Conservation (phyloP, 2,797 vertebrate species). For the Crenichthys baileyi region DNA sequence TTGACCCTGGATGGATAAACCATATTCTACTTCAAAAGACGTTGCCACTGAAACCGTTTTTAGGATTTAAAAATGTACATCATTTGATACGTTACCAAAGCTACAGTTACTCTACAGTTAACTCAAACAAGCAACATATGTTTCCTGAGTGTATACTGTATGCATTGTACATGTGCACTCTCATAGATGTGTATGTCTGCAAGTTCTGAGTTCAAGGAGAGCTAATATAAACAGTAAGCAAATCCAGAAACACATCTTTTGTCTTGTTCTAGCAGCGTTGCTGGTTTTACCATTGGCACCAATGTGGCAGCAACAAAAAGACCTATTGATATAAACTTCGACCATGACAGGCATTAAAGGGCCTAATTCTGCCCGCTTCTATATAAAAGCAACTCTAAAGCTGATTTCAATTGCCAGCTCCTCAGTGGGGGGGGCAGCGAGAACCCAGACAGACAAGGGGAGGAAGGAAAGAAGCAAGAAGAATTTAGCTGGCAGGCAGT, state of each 20-base stretch:
- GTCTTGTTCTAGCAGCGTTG: slow-evolving; percentile 61
- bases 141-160: slow-evolving; percentile 7
- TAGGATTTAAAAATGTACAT: slow-evolving; percentile 66
- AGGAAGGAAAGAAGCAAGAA: slow-evolving; percentile 72
- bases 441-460: slow-evolving; percentile 68
- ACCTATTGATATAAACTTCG: slow-evolving; percentile 76
- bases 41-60: slow-evolving; percentile 70
- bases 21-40: slow-evolving; percentile 68
- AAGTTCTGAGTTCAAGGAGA: slow-evolving; percentile 22
- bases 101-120: slow-evolving; percentile 52
- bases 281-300: slow-evolving; percentile 66
- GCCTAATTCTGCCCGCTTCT: slow-evolving; percentile 81
- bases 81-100: slow-evolving; percentile 52
- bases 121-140: slow-evolving; percentile 64
- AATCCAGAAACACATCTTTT: slow-evolving; percentile 69
- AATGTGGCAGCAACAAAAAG: slow-evolving; percentile 71
- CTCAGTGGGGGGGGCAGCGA: slow-evolving; percentile 66
- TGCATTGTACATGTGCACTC: slow-evolving; percentile 4
- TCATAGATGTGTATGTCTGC: slow-evolving; percentile 6
- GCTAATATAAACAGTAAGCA: slow-evolving; percentile 48
- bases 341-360: slow-evolving; percentile 81
- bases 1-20: slow-evolving; percentile 73
- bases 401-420: slow-evolving; percentile 79
- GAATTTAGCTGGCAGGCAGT: slow-evolving; percentile 79
- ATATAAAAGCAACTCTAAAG: slow-evolving; percentile 80